These are phyloP conservation scores for Oreotrochilus melanogaster DNA, from an alignment of 2,113 vertebrate species.

Conservation along the genomic window DNA sequence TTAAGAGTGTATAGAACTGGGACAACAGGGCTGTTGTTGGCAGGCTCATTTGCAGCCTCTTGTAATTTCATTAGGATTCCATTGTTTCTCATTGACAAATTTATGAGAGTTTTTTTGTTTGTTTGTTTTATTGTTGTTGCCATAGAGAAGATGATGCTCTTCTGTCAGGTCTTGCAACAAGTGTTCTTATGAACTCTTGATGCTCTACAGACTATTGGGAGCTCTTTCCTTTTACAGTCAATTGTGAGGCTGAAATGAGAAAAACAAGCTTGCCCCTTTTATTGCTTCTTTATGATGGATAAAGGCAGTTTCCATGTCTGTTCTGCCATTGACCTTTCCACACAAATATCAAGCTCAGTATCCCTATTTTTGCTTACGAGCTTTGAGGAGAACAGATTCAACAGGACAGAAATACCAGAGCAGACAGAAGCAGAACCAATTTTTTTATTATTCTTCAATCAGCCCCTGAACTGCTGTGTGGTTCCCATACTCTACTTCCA, in stretches of 20 bases:
- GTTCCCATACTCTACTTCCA: background rate
- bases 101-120: background rate
- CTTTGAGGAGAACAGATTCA: background rate
- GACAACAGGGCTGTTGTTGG: background rate
- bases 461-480: background rate
- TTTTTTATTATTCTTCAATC: background rate
- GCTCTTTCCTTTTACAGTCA: background rate
- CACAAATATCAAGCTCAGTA: background rate
- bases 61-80: slow-evolving; percentile 9
- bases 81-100: background rate
- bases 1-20: background rate
- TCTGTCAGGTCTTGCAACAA: background rate
- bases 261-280: background rate
- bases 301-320: background rate
- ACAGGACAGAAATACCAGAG: background rate
- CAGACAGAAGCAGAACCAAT: background rate
- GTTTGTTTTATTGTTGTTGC: background rate
- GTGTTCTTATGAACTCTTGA: background rate
- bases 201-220: background rate
- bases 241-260: background rate
- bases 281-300: slow-evolving; percentile 1
- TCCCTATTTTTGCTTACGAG: background rate
- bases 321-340: background rate
- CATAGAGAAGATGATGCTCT: background rate
- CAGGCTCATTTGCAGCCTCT: background rate